phyloP scores from a whole-genome alignment of 2,888 invertebrate species.

The Dascillus cervinus region DNA sequence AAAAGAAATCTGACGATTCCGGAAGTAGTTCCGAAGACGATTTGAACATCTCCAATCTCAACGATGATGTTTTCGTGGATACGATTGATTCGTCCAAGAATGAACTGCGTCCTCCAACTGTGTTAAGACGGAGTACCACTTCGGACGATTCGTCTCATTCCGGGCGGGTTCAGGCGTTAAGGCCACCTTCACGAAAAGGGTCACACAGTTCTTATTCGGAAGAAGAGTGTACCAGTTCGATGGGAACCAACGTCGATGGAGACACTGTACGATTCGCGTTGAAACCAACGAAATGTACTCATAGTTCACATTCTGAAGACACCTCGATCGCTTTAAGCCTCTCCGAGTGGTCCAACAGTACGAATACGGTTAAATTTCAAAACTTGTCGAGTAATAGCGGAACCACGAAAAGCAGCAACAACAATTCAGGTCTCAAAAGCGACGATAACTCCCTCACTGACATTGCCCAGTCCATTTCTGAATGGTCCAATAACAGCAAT shows the following conservation, averaged over 20 bases:
- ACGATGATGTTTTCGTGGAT: conserved; percentile 43
- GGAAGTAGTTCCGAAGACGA: conserved; percentile 42
- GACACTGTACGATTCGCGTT: conserved; percentile 74
- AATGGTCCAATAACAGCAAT: conserved; percentile 72
- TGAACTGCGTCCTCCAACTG: conserved; percentile 39
- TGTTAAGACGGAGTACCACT: conserved; percentile 36
- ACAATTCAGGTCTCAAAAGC: conserved; percentile 57
- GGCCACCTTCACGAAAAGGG: conserved; percentile 34
- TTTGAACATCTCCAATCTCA: conserved; percentile 42
- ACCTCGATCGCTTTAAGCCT: conserved; percentile 79
- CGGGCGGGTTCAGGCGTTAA: conserved; percentile 27
- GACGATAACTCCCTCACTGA: conserved; percentile 70
- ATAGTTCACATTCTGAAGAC: conserved; percentile 79
- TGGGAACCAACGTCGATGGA: conserved; percentile 67
- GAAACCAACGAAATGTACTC: conserved; percentile 74
- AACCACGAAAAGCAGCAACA: conserved; percentile 51
- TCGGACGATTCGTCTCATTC: conserved; percentile 39
- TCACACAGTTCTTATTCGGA: conserved; percentile 66
- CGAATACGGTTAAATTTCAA: conserved; percentile 75
- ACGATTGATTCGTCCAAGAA: conserved; percentile 28
- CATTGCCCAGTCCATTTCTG: conserved; percentile 71
- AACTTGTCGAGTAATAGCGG: conserved; percentile 56
- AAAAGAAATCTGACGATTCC: conserved; percentile 31
- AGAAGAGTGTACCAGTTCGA: conserved; percentile 63
- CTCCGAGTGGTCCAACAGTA: conserved; percentile 84